Base-by-base conservation (phyloP, 2,797 vertebrate genomes). In the Gadopsis marmoratus region DNA sequence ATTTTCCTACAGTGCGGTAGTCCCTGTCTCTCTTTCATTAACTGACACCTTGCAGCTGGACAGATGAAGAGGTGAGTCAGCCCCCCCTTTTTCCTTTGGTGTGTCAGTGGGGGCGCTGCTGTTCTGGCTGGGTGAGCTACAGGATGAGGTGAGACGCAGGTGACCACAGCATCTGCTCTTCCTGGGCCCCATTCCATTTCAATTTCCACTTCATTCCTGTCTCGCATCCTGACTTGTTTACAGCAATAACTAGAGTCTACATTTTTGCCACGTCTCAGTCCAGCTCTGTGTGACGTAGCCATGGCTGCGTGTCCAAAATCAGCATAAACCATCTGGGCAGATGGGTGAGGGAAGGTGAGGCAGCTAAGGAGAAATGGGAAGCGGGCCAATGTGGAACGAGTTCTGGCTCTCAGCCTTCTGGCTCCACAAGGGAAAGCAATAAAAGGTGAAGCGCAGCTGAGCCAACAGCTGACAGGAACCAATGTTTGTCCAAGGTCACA, bases 401-500 rank as follows among this genome's bases (percentile, higher is more conserved):
- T 51, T 68, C 82, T 92, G 93, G 93, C 90, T 65, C 31, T 5
- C 14, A 21, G 86, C 92, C 92, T 75, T 82, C 71, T 86, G 83
- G 88, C 88, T 87, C 76, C 17, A 39, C 3, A 17, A 78, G 88
- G 77, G 86, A 79, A 86, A 90, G 88, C 90, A 87, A 93, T 93
- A 91, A 94, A 43, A 92, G 86, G 86, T 83, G 89, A 82, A 70
- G 48, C 48, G 70, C 87, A 87, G 81, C 92, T 84, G 93, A 86
- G 92, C 90, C 86, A 89, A 85, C 92, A 94, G 91, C 92, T 93
- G 94, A 93, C 91, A 91, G 91, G 91, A 94, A 91, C 84, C 81
- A 56, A 87, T 81, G 81, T 78, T 84, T 79, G 82, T 86, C 90
- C 93, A 94, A 94, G 94, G 92, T 93, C 93, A 91, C 33, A 61